Conservation (phyloP, 2,888 invertebrate species). For the Epistrophella euchroma region DNA sequence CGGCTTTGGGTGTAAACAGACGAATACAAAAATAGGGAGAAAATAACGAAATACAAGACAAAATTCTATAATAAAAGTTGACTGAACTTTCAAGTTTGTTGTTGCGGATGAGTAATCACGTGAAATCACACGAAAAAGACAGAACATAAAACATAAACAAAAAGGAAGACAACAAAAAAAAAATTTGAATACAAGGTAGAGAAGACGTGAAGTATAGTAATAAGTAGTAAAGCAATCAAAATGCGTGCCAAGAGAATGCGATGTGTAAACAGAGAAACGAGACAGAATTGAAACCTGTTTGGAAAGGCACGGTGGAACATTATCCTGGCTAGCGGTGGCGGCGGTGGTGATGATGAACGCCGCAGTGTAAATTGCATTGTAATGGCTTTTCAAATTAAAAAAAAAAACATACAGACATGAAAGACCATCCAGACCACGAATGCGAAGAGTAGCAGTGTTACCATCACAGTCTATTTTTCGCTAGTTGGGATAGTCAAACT, state of each 20-base stretch:
- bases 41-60: conserved; percentile 19
- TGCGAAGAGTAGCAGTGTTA: background rate
- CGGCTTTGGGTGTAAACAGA: conserved; percentile 43
- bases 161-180: conserved; percentile 34
- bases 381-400: conserved; percentile 59
- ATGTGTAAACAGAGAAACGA: conserved; percentile 66
- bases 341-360: conserved; percentile 67
- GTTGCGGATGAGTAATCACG: conserved; percentile 74
- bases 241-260: conserved; percentile 58
- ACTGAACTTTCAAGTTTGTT: conserved; percentile 69
- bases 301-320: conserved; percentile 32
- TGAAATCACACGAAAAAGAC: conserved; percentile 61
- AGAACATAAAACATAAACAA: conserved; percentile 40
- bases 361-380: conserved; percentile 71
- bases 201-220: conserved; percentile 2
- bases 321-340: conserved; percentile 21
- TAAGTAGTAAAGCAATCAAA: conserved; percentile 23
- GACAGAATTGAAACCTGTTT: conserved; percentile 65
- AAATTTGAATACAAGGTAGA: conserved; percentile 23
- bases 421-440: conserved; percentile 3
- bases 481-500: background rate
- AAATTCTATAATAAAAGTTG: conserved; percentile 63
- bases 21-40: conserved; percentile 14
- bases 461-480: background rate
- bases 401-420: conserved; percentile 24